A percentile compares a stretch with the other conserved stretches of the same genome.
phyloP scores from a whole-genome alignment of 2,888 invertebrate species.

The Steromphala cineraria region DNA sequence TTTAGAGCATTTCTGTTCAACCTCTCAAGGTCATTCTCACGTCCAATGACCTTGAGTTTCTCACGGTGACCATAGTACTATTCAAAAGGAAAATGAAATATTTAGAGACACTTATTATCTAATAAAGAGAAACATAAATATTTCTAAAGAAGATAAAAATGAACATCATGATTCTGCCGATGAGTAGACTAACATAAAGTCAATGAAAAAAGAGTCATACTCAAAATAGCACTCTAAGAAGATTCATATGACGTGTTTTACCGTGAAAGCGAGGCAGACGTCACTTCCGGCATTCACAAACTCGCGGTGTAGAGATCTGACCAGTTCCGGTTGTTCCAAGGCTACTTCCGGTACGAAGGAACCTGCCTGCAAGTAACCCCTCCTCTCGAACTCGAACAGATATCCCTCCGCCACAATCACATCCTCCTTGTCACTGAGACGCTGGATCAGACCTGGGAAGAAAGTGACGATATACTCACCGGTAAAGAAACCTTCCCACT shows the following conservation, averaged over 20 bases:
- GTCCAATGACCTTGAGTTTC: conserved; percentile 63
- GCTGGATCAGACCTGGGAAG: conserved; percentile 38
- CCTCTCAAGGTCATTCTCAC: conserved; percentile 67
- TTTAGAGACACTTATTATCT: neutral
- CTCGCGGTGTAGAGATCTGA: conserved; percentile 49
- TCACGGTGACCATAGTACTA: conserved; percentile 73
- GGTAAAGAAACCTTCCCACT: too few species aligned
- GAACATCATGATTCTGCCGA: too few species aligned
- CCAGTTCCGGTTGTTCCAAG: conserved; percentile 47
- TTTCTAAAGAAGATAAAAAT: too few species aligned
- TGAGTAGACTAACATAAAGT: too few species aligned
- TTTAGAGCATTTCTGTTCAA: conserved; percentile 65
- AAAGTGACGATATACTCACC: neutral
- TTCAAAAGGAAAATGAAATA: neutral
- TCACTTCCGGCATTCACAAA: conserved; percentile 61
- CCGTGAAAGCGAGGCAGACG: conserved; percentile 59
- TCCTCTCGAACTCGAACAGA: conserved; percentile 46
- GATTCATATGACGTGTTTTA: conserved; percentile 25
- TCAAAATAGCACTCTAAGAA: too few species aligned
- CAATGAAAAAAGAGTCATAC: too few species aligned
- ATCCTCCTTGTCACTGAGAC: conserved; percentile 35
- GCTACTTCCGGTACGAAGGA: conserved; percentile 48
- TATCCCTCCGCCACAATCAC: conserved; percentile 49
- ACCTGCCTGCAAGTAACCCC: conserved; percentile 50
- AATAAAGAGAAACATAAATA: neutral